A percentile compares a stretch with the other conserved stretches of the same genome.
phyloP scores from a whole-genome alignment of 64 coral and sea anemone species.

The Montipora foliosa region DNA sequence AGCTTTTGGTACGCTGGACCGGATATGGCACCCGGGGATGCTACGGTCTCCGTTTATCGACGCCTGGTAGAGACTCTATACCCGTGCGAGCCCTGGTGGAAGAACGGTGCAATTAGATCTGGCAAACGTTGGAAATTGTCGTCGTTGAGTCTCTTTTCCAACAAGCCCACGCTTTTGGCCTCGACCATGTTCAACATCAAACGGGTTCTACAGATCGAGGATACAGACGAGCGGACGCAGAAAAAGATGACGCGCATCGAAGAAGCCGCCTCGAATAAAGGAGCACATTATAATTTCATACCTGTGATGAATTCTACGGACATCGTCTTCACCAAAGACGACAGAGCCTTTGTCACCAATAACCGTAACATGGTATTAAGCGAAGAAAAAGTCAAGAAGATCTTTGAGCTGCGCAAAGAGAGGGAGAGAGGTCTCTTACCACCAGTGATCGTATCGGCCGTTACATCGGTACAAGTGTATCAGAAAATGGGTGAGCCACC shows the following conservation, averaged over 20 bases:
- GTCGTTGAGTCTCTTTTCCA: not conserved
- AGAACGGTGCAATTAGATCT: not conserved
- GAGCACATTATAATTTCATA: not conserved
- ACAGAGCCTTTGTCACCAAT: not conserved
- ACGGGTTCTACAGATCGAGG: not conserved
- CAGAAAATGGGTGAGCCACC: not conserved
- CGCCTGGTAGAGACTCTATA: not conserved
- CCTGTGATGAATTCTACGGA: not conserved
- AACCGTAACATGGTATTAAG: not conserved
- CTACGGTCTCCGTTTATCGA: not conserved
- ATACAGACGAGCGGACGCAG: not conserved
- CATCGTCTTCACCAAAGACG: not conserved
- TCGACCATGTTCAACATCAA: not conserved
- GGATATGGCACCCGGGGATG: not conserved
- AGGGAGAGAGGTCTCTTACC: not conserved
- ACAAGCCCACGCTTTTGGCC: not conserved
- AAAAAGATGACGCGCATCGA: not conserved
- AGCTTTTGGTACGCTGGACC: not conserved
- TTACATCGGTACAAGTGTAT: not conserved
- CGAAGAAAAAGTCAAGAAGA: not conserved
- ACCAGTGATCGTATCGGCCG: not conserved
- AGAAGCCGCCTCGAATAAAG: not conserved
- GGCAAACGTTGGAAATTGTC: not conserved
- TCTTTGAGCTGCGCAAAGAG: not conserved
- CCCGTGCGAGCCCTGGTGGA: not conserved